These are phyloP conservation scores for Meloidogyne hapla DNA, from an alignment of 1,140 invertebrate genomes.

Conservation along the genomic window DNA sequence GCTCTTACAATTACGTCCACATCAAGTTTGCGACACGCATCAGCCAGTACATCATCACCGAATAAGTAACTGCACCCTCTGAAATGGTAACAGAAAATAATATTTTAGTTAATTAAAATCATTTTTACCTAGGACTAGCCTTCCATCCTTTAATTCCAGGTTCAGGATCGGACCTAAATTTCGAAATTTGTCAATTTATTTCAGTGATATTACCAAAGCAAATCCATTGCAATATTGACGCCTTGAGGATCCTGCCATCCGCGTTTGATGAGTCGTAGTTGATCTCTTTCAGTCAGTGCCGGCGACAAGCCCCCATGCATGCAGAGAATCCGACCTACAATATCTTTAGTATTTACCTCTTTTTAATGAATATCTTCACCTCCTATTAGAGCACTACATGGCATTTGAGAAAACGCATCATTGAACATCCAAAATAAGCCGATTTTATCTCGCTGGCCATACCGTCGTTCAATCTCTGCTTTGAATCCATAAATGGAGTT, in stretches of 20 bases:
- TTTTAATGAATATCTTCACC: neutral
- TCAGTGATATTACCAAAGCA: neutral
- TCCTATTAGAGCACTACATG: neutral
- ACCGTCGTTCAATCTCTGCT: neutral
- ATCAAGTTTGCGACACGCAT: slow-evolving; percentile 62
- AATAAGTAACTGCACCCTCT: slow-evolving; percentile 82
- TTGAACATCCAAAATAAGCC: neutral
- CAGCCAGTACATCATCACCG: slow-evolving; percentile 57
- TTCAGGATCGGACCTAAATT: slow-evolving; percentile 63
- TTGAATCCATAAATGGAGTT: slow-evolving; percentile 1
- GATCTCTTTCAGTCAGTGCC: slow-evolving; percentile 71
- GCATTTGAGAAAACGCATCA: neutral
- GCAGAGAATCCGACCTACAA: slow-evolving; percentile 80
- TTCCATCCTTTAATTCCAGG: slow-evolving; percentile 59
- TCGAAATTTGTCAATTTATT: slow-evolving; percentile 45
- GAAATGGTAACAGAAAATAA: slow-evolving; percentile 68
- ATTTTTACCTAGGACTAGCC: slow-evolving; percentile 32
- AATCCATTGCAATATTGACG: slow-evolving; percentile 58
- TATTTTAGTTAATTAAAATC: neutral
- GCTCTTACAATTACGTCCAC: slow-evolving; percentile 59
- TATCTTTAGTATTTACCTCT: neutral
- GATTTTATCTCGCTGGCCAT: neutral
- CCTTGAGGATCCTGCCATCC: slow-evolving; percentile 56
- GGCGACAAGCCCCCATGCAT: slow-evolving; percentile 81
- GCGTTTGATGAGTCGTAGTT: slow-evolving; percentile 49